Percentiles rank a stretch among this genome's conserved stretches.
Conservation (phyloP, 2,113 vertebrate species). For the Bambusicola thoracicus region DNA sequence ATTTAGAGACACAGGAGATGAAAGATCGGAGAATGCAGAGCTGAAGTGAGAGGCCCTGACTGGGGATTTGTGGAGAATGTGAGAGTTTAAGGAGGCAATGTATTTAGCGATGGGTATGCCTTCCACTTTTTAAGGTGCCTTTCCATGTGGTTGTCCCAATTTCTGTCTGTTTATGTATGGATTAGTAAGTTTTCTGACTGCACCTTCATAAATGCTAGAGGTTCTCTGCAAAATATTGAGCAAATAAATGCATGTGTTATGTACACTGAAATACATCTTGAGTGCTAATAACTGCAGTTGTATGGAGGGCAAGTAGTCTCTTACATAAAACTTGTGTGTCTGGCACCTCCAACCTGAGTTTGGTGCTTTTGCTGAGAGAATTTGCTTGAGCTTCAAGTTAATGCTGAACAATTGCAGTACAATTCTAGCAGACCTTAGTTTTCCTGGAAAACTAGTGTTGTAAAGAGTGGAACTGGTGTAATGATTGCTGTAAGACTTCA, state of each 20-base stretch:
- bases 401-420: not conserved
- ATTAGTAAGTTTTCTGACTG: not conserved
- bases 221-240: not conserved
- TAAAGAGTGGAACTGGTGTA: not conserved
- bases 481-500: not conserved
- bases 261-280: not conserved
- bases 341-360: not conserved
- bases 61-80: not conserved
- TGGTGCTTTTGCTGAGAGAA: not conserved
- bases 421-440: not conserved
- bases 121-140: not conserved
- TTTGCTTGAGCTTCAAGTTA: not conserved
- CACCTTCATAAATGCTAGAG: not conserved
- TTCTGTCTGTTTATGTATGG: not conserved
- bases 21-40: not conserved
- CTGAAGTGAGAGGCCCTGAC: not conserved
- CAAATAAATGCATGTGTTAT: accelerated
- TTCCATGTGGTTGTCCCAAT: accelerated
- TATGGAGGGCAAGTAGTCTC: not conserved
- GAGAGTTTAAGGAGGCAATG: not conserved
- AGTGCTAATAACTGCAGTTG: not conserved
- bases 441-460: not conserved
- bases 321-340: not conserved
- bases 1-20: not conserved
- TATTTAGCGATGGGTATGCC: accelerated